Percentiles rank a stretch among this genome's conserved stretches.
Conservation (phyloP, 92 coral and sea anemone species). For the Zoanthus sansibaricus region DNA sequence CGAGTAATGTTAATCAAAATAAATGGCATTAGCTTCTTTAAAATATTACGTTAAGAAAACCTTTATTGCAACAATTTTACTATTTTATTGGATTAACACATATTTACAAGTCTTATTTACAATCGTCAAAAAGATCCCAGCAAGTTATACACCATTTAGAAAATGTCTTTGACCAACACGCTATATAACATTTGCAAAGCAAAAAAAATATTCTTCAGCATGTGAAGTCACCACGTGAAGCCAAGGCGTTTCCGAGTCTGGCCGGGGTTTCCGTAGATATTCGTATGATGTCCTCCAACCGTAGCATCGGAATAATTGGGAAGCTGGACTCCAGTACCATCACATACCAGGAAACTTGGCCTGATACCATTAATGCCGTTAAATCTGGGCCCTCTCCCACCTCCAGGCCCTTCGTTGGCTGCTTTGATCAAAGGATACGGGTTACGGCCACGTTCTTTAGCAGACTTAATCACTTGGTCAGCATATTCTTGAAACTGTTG, state of each 20-base stretch:
- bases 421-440: constrained; percentile 98
- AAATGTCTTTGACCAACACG: background rate
- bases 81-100: no score
- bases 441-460: constrained; percentile 86
- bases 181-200: background rate
- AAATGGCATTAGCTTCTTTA: no score
- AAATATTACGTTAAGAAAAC: no score
- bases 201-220: background rate
- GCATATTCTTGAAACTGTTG: constrained; percentile 93
- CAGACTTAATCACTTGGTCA: constrained; percentile 77
- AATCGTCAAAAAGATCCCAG: no score
- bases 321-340: constrained; percentile 93
- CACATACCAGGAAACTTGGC: constrained; percentile 93
- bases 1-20: no score
- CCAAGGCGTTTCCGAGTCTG: constrained; percentile 90
- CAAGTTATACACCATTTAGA: no score
- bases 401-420: constrained; percentile 97
- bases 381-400: constrained; percentile 95
- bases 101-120: no score
- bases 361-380: constrained; percentile 94
- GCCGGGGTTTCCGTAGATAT: constrained; percentile 92
- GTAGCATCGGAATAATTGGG: constrained; percentile 93
- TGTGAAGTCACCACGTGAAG: constrained; percentile 80
- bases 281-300: constrained; percentile 74
- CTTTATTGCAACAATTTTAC: no score